Evolutionary conservation across 2,888 invertebrate species (phyloP), one percentile per base, ranked within the genome.

Genomic region (Seladonia tumulorum): DNA sequence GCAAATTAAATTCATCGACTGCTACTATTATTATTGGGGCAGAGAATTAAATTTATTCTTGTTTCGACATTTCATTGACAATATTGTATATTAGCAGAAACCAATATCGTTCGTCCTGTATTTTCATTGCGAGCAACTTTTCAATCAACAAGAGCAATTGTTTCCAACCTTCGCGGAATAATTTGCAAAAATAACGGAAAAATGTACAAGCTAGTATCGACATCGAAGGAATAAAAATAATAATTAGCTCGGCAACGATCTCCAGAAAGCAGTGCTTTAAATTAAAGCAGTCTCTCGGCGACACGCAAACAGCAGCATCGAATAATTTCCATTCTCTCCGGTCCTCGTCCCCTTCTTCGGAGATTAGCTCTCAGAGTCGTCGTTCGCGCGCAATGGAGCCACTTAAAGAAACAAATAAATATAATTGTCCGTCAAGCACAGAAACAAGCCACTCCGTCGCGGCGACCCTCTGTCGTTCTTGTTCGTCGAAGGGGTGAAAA

Each of bases 401-500:
- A 35, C 18, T 35, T 18, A 29, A 66, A 35, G 66, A 66, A 66
- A 66, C 66, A 66, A 29, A 35, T 35, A 35, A 66, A 35, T 35
- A 22, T 35, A 68, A 68, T 39, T 39, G 57, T 70, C 60, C 74
- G 72, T 79, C n/a, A 70, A 45, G 70, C 75, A 78, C 53, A 78
- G 76, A 53, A 72, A 76, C 42, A 74, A 72, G 66, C 42, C 29
- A 60, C 68, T 68, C 66, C 66, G 53, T 25, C 42, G 68, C 22
- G 14, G 39, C 39, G 25, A 35, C 39, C 68, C 68, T 39, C 68
- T 39, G 22, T 22, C 68, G 35, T 29, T 66, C 66, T 76, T 7
- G 72, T 14, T 22, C 42, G 71, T 45, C 71, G 68, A 81, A 79
- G 68, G 74, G 60, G 85, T 70, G 74, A 63, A 80, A 76, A 81